phyloP scores from a whole-genome alignment of 1,140 invertebrate genomes.

The Drosophila parvula region DNA sequence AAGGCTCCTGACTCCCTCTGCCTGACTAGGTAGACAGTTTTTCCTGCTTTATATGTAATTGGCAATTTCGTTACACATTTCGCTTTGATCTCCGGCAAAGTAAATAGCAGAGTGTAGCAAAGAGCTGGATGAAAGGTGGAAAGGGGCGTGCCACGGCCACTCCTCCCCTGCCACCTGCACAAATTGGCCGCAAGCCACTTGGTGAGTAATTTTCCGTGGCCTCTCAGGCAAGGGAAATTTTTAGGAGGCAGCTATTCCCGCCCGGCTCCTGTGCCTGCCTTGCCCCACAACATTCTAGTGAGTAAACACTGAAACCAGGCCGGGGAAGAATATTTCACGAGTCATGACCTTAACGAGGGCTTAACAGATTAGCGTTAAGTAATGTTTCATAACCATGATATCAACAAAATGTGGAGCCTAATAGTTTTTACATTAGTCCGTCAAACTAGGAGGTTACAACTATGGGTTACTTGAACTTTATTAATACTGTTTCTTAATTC shows the following conservation, averaged over 20 bases:
- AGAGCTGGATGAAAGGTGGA: slow-evolving; percentile 11
- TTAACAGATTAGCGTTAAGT: slow-evolving; percentile 36
- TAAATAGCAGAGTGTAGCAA: slow-evolving; percentile 37
- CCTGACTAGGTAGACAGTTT: slow-evolving; percentile 52
- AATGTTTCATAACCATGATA: slow-evolving; percentile 39
- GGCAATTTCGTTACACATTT: slow-evolving; percentile 79
- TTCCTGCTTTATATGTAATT: slow-evolving; percentile 75
- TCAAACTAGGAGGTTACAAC: background rate
- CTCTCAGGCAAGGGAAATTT: slow-evolving; percentile 28
- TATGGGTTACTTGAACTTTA: background rate
- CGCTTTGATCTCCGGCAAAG: slow-evolving; percentile 74
- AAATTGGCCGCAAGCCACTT: slow-evolving; percentile 65
- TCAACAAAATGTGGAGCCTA: slow-evolving; percentile 18
- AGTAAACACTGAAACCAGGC: slow-evolving; percentile 18
- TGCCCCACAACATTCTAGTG: slow-evolving; percentile 22
- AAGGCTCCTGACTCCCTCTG: background rate
- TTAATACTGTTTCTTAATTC: background rate
- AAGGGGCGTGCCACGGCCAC: slow-evolving; percentile 18
- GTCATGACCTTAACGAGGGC: slow-evolving; percentile 43
- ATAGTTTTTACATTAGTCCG: slow-evolving; percentile 5
- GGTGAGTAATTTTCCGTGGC: slow-evolving; percentile 64
- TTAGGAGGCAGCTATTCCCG: slow-evolving; percentile 24
- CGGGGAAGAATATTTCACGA: slow-evolving; percentile 27
- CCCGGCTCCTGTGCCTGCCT: slow-evolving; percentile 1
- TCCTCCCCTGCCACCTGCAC: slow-evolving; percentile 41